Base-by-base conservation (phyloP, 35 echinoderm and acorn worm species). In the Acanthaster planci region DNA sequence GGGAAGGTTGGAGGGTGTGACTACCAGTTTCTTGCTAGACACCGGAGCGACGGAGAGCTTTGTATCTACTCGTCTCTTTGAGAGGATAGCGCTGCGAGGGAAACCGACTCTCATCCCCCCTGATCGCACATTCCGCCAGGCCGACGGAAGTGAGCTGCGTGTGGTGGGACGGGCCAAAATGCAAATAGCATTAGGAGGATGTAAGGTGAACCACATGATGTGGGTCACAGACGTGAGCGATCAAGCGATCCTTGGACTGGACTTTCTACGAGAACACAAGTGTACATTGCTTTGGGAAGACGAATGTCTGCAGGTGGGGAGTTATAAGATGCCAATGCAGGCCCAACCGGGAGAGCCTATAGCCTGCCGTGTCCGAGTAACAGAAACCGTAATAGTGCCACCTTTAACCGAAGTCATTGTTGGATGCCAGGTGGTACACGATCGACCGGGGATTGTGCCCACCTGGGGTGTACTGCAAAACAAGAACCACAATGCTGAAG, bases 161-260 rank as follows among this genome's bases (percentile, higher is more conserved):
- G 32, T 47, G 16, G 5, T 22, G 0, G 76, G 76, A 21, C 18
- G 36, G 8, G 76, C 36, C 8, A 78, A 37, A n/a, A 22, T 38
- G 35, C 18, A 22, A 29, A 37, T 38, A 5, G 17, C 31, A 7
- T 8, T 38, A 12, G 76, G 76, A 78, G 76, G 76, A 34, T 15
- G 8, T 78, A 34, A 15, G 1, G 37, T 47, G 8, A 4, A 78
- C 7, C 76, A 78, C 76, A 78, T 35, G 12, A 22, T 78, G 35
- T 78, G 76, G 76, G 76, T 81, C 51, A 58, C 78, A 14, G 78
- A 89, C 2, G 58, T 83, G 15, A 47, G 68, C 60, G 80, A 39
- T 38, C 79, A 84, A 3, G 80, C 15, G 30, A 64, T 89, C 17
- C 87, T 89, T 40, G 87, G 87, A 82, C 80, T 83, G 52, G 87